Evolutionary conservation across 1,140 invertebrate species (phyloP).

Genomic region (Trinorchestia longiramus): DNA sequence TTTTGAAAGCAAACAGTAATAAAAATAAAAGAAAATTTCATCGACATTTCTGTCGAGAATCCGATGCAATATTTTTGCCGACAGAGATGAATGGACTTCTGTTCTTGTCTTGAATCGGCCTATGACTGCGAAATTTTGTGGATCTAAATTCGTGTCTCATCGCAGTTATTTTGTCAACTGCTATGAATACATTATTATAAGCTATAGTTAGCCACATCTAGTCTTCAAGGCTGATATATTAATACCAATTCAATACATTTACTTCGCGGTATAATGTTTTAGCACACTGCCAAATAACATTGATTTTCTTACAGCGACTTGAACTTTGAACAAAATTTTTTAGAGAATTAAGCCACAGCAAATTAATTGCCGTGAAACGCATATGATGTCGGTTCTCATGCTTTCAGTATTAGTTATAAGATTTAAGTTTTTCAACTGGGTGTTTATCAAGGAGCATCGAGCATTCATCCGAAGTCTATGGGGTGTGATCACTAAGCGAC

Average conservation of each 20-base stretch:
- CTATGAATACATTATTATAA: background rate
- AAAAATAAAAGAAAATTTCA: background rate
- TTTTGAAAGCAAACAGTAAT: background rate
- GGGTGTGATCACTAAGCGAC: background rate
- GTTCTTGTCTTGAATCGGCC: background rate
- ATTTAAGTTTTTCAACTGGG: background rate
- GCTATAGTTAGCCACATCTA: background rate
- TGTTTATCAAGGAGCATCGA: background rate
- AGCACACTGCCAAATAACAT: background rate
- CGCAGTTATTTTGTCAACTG: background rate
- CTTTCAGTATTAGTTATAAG: background rate
- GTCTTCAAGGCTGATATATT: background rate
- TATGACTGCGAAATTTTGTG: background rate
- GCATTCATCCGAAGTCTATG: background rate
- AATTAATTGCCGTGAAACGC: background rate
- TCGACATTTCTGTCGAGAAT: background rate
- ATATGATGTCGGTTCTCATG: background rate
- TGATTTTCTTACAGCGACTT: background rate
- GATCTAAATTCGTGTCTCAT: background rate
- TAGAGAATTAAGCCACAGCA: background rate
- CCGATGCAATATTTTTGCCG: background rate
- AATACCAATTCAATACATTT: background rate
- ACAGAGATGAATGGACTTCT: background rate
- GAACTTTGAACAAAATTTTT: background rate
- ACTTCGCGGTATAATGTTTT: background rate